Conservation (phyloP, 2,888 invertebrate genomes). For the Pterobdella sp. region DNA sequence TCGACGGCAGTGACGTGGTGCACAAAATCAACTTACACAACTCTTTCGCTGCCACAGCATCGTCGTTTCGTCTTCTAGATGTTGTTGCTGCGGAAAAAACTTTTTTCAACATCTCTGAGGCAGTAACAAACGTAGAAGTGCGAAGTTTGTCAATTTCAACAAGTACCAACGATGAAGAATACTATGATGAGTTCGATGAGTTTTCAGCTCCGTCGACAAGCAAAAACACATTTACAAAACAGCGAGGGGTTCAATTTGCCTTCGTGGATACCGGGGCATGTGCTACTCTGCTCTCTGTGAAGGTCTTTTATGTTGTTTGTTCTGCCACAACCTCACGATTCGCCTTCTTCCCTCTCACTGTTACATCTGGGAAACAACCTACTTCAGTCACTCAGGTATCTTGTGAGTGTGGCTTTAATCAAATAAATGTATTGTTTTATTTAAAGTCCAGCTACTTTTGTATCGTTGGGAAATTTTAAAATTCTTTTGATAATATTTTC, state of each 20-base stretch:
- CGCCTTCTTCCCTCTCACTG: constrained; percentile 80
- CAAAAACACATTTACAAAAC: constrained; percentile 56
- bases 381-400: constrained; percentile 74
- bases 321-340: constrained; percentile 81
- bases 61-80: constrained; percentile 73
- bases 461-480: too few relatives aligned
- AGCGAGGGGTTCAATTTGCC: constrained; percentile 92
- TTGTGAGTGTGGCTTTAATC: background rate
- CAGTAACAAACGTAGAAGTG: constrained; percentile 44
- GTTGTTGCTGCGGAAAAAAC: constrained; percentile 91
- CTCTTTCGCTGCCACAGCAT: background rate
- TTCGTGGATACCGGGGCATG: constrained; percentile 96
- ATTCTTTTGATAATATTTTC: too few relatives aligned
- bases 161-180: background rate
- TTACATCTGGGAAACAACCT: constrained; percentile 66
- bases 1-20: constrained; percentile 6
- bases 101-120: constrained; percentile 78
- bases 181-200: background rate
- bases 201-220: background rate
- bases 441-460: too few relatives aligned
- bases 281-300: constrained; percentile 82
- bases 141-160: constrained; percentile 62
- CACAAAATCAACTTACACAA: background rate
- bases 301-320: constrained; percentile 88
- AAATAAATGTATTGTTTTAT: background rate